Evolutionary conservation across 2,888 invertebrate species (phyloP).

Genomic region (Ariolimax columbianus): DNA sequence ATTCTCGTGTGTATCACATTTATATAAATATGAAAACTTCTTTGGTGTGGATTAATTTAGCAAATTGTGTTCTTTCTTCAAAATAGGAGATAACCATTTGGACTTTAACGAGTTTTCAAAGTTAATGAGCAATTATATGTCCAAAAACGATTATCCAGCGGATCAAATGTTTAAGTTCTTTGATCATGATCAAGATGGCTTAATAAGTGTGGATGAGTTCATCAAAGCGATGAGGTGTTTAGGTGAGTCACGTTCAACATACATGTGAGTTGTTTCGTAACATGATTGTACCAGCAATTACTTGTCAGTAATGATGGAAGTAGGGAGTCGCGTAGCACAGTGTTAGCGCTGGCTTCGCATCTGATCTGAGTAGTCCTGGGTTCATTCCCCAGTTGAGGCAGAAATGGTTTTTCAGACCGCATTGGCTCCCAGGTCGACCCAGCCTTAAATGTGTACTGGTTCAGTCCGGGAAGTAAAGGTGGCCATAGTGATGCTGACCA

Average conservation of each 20-base stretch:
- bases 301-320: no score
- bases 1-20: no score
- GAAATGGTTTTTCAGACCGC: no score
- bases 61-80: no score
- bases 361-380: no score
- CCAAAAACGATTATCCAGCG: not conserved
- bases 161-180: constrained; percentile 1
- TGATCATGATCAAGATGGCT: not conserved
- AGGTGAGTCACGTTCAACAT: not conserved
- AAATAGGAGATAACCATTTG: constrained; percentile 4
- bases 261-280: not conserved
- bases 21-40: no score
- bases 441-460: no score
- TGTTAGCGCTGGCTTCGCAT: not conserved
- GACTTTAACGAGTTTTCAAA: not conserved
- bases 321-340: not conserved
- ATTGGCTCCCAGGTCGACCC: no score
- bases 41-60: no score
- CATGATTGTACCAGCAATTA: not conserved
- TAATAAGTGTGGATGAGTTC: not conserved
- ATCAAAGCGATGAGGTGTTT: constrained; percentile 9
- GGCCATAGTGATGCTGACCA: no score
- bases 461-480: no score
- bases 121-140: constrained; percentile 10
- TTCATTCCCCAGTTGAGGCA: no score